These are phyloP conservation scores for Scomber japonicus DNA, from an alignment of 2,113 vertebrate genomes.

Conservation along the genomic window DNA sequence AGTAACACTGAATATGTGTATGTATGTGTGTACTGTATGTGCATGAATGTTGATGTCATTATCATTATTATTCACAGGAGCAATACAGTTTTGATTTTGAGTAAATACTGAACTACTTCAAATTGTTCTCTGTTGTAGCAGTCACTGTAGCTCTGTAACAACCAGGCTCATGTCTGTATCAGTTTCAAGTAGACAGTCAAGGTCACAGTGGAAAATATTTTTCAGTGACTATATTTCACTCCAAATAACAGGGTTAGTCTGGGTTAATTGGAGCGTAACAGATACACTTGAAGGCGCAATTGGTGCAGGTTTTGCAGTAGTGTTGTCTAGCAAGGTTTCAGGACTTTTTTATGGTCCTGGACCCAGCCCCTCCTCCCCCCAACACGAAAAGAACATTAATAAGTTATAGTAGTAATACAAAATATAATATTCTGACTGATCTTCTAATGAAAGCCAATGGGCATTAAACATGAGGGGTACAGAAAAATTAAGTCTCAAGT, in stretches of 20 bases:
- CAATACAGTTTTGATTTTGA: not conserved
- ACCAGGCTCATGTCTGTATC: not conserved
- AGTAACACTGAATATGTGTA: no score
- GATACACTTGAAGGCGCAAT: not conserved
- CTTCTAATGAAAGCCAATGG: no score
- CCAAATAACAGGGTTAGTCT: conserved; percentile 20
- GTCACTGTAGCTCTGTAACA: not conserved
- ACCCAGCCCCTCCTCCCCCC: no score
- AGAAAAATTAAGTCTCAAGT: no score
- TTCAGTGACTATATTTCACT: not conserved
- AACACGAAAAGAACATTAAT: no score
- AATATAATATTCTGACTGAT: no score
- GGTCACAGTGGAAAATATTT: not conserved
- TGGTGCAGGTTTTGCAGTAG: not conserved
- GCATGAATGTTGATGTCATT: no score
- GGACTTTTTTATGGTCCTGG: no score
- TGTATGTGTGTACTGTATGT: no score
- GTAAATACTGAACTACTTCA: not conserved
- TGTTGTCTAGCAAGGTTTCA: not conserved
- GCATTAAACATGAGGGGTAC: no score
- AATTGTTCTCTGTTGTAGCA: not conserved
- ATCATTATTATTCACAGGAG: not conserved
- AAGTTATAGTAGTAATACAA: no score
- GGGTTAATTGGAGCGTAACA: conserved; percentile 22
- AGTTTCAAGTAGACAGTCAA: conserved; percentile 4